Evolutionary conservation across 2,113 vertebrate species (phyloP), one percentile per base, ranked within the genome.

Genomic region (Rhynchomys soricoides): DNA sequence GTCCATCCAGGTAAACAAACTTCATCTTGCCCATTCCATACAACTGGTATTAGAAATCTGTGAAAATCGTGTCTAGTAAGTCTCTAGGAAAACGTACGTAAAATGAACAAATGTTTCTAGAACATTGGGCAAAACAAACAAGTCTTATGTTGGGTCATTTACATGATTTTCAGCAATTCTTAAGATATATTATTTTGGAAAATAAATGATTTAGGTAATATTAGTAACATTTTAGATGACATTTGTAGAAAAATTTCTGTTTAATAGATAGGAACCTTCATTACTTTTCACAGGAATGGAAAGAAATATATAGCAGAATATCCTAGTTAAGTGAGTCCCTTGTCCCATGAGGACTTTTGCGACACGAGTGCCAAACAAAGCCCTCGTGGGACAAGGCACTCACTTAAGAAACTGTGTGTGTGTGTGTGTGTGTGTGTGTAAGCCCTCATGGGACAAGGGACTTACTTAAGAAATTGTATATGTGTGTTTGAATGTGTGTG

Each of bases 121-220:
- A 89, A 86, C 52, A 24, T 19, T 86, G 52, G 13, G 9, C 37
- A 89, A 90, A 71, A 55, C 34, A 73, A 81, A 70, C 22, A 66
- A 81, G 88, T 74, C 86, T 66, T 57, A 95, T 10, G 1, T 70
- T 87, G 62, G 16, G 22, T 34, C 12, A 50, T 70, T 90, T 94
- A 77, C 74, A 83, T 87, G 6, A 87, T 92, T 91, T 93, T 86
- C 26, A 89, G 89, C 43, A 75, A 62, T 74, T 70, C 92, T 91
- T 89, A 59, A 71, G 45, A 40, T 81, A 86, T 5, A 2, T 86
- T 64, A 82, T 21, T 88, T 93, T 62, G 50, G 78, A 89, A 83
- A 34, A 48, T 9, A 91, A 52, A 7, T 82, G 29, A 81, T 79
- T 89, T 82, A 88, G 22, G 17, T 75, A 55, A 70, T 82, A 57